phyloP scores from a whole-genome alignment of 2,888 invertebrate genomes.

The Ectemnius lituratus region DNA sequence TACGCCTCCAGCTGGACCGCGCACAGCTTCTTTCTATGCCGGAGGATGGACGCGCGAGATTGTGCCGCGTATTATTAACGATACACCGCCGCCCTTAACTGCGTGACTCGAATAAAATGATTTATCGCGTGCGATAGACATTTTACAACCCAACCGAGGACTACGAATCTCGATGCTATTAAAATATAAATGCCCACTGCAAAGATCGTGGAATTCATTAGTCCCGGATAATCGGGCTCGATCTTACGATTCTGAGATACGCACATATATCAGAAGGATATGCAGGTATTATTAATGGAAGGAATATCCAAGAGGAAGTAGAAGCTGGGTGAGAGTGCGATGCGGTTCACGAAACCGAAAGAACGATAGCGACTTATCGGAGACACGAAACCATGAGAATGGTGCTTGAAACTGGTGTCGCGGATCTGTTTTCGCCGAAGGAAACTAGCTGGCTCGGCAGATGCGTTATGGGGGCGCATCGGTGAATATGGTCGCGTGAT shows the following conservation, averaged over 20 bases:
- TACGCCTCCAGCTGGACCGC: conserved; percentile 1
- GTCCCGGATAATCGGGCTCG: no score
- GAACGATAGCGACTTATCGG: conserved; percentile 38
- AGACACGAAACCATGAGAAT: conserved; percentile 44
- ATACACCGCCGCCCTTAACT: conserved; percentile 1
- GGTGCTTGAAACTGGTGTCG: conserved; percentile 49
- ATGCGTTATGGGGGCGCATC: conserved; percentile 40
- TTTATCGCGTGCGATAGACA: conserved; percentile 1
- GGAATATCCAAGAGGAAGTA: no score
- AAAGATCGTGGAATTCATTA: no score
- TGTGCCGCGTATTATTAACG: conserved; percentile 7
- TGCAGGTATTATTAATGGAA: no score
- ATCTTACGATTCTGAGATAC: no score
- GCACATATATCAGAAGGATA: no score
- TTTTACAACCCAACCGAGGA: not conserved
- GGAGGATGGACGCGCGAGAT: conserved; percentile 1
- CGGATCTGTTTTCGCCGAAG: conserved; percentile 56
- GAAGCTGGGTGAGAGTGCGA: conserved; percentile 17
- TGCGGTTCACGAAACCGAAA: conserved; percentile 28
- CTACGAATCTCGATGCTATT: no score
- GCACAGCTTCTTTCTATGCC: not conserved
- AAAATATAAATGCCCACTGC: no score
- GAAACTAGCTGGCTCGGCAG: conserved; percentile 61
- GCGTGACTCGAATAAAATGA: not conserved
- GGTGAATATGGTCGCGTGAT: conserved; percentile 58